Evolutionary conservation across 1,140 invertebrate genomes (phyloP), one percentile per base, ranked within the genome.

Genomic region (Anthonomus grandis): DNA sequence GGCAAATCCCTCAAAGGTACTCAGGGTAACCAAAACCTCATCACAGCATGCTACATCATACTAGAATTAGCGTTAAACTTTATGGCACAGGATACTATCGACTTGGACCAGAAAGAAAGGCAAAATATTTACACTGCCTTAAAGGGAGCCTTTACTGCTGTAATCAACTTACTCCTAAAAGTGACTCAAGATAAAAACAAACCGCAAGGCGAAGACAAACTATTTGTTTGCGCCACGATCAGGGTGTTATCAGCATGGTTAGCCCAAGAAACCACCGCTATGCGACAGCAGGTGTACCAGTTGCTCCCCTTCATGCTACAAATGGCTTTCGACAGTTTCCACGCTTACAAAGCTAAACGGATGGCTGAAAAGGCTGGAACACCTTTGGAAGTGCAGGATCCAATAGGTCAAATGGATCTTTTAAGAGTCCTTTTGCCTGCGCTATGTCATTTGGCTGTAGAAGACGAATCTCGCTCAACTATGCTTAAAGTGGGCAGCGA

Each of bases 191-290:
- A 87, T 67, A 89, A 87, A 66, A 81, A 79, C 64, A 77, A 77
- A 62, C 78, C 76, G 6, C 78, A 80, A 53, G 75, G 82, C 48
- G 76, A 81, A 55, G 76, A 81, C 49, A 86, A 87, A 74, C 75
- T 87, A 34, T 90, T 93, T 74, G 78, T 92, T 2, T 86, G 86
- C 76, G 90, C 89, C 2, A 86, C 89, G 69, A 84, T 95, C 3
- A 76, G 91, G 64, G 87, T 93, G 18, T 69, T 95, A 24, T 85
- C 89, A 25, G 86, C 89, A 18, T 95, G 92, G 92, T 73, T 96
- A 60, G 89, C 90, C 2, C 91, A 94, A 76, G 93, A 96, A 76
- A 92, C 91, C 0, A 85, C 86, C n/a, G 89, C 91, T 6, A 87
- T 93, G 82, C 82, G 89, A 31, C 79, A 86, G 27, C 88, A 91